Evolutionary conservation across 2,888 invertebrate genomes (phyloP).

Genomic region (Cephus nigrinus): DNA sequence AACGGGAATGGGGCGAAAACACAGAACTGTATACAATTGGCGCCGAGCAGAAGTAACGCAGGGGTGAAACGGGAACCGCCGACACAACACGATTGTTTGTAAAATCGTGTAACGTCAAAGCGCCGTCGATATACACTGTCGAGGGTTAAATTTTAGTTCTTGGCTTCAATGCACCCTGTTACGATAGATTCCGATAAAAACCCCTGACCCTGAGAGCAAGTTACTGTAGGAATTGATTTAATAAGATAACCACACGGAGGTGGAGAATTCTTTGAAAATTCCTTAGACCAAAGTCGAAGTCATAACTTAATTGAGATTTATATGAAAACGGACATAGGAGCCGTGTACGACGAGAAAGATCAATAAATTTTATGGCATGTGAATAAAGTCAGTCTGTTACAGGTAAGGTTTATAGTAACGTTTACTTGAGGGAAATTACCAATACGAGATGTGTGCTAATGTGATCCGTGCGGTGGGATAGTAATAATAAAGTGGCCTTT

Average conservation of each 20-base stretch:
- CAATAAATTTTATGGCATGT: not conserved
- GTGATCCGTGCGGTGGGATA: not conserved
- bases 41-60: slow-evolving; percentile 11
- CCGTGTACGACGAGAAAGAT: not conserved
- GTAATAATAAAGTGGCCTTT: not conserved
- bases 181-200: not conserved
- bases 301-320: not conserved
- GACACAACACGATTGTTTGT: slow-evolving; percentile 21
- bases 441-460: not conserved
- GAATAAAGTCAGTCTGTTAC: not conserved
- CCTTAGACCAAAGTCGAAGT: not conserved
- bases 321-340: not conserved
- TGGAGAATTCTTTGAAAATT: not conserved
- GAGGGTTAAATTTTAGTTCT: not conserved
- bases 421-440: not conserved
- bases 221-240: not conserved
- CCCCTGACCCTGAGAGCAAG: not conserved
- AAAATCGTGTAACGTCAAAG: slow-evolving; percentile 12
- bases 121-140: not conserved
- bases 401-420: not conserved
- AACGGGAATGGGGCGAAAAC: slow-evolving; percentile 5
- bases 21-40: not conserved
- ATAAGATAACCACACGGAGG: not conserved
- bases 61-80: slow-evolving; percentile 5
- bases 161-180: not conserved